Evolutionary conservation across 2,888 invertebrate genomes (phyloP).

Genomic region (Agrochola litura): DNA sequence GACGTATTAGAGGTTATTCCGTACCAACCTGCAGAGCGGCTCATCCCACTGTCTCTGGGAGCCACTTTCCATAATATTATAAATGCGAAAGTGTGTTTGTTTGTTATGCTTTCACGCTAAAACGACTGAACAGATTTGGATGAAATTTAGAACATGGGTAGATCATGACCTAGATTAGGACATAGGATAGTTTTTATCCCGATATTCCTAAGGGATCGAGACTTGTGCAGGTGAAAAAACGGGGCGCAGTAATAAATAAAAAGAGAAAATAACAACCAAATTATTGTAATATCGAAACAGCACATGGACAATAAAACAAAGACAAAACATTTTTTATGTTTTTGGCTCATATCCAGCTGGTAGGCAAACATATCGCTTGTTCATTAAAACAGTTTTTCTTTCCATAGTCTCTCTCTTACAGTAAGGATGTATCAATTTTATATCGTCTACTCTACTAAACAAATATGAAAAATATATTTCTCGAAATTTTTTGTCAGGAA

Average conservation of each 20-base stretch:
- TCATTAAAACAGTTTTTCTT: slow-evolving; percentile 69
- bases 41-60: too few species aligned
- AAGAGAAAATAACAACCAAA: slow-evolving; percentile 11
- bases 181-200: too few species aligned
- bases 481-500: slow-evolving; percentile 85
- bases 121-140: too few species aligned
- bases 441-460: slow-evolving; percentile 74
- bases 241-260: background rate
- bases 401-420: slow-evolving; percentile 70
- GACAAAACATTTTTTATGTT: slow-evolving; percentile 32
- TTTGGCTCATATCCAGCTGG: slow-evolving; percentile 68
- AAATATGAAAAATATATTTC: slow-evolving; percentile 86
- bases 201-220: too few species aligned
- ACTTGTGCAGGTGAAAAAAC: too few species aligned
- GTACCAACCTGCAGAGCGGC: too few species aligned
- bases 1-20: too few species aligned
- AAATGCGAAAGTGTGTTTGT: too few species aligned
- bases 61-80: too few species aligned
- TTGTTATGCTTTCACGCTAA: too few species aligned
- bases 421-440: slow-evolving; percentile 82
- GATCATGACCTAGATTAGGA: too few species aligned
- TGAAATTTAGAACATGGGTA: too few species aligned
- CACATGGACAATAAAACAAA: slow-evolving; percentile 41
- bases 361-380: slow-evolving; percentile 76
- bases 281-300: slow-evolving; percentile 44